A percentile compares a stretch with the other conserved stretches of the same genome.
Evolutionary conservation across 2,797 vertebrate species (phyloP).

Genomic region (Todus mexicanus): DNA sequence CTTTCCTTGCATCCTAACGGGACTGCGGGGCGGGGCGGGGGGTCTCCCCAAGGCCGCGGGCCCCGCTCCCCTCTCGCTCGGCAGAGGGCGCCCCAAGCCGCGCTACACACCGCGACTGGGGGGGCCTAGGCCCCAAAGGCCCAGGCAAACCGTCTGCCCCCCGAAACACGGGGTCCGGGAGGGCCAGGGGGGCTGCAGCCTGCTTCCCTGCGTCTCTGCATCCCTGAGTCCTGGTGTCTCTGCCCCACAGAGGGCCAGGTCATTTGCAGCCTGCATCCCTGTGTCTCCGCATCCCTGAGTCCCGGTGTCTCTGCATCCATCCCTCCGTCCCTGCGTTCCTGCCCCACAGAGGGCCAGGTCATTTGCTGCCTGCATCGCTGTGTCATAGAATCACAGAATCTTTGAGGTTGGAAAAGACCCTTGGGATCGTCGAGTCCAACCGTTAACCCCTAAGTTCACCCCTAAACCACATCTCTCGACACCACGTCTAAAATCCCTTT

Average conservation of each 20-base stretch:
- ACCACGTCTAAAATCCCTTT: too few relatives aligned
- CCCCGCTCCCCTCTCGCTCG: not conserved
- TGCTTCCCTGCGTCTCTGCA: not conserved
- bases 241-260: not conserved
- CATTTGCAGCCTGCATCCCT: not conserved
- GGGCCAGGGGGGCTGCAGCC: not conserved
- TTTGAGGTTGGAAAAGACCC: too few relatives aligned
- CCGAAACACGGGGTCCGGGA: not conserved
- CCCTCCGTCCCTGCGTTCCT: too few relatives aligned
- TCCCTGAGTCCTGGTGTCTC: not conserved
- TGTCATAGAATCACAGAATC: too few relatives aligned
- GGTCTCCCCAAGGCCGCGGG: too few relatives aligned
- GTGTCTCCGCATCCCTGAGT: not conserved
- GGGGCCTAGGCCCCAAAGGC: too few relatives aligned
- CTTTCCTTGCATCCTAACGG: too few relatives aligned
- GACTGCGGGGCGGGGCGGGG: not conserved
- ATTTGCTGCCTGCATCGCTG: not conserved
- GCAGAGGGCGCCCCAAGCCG: constrained; percentile 37
- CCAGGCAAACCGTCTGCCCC: not conserved
- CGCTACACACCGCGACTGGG: too few relatives aligned
- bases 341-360: not conserved
- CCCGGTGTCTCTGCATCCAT: too few relatives aligned
- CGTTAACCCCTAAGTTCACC: too few relatives aligned
- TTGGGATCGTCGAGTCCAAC: too few relatives aligned
- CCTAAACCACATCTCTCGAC: too few relatives aligned